phyloP scores from a whole-genome alignment of 2,113 vertebrate species.

The Okapia johnstoni region DNA sequence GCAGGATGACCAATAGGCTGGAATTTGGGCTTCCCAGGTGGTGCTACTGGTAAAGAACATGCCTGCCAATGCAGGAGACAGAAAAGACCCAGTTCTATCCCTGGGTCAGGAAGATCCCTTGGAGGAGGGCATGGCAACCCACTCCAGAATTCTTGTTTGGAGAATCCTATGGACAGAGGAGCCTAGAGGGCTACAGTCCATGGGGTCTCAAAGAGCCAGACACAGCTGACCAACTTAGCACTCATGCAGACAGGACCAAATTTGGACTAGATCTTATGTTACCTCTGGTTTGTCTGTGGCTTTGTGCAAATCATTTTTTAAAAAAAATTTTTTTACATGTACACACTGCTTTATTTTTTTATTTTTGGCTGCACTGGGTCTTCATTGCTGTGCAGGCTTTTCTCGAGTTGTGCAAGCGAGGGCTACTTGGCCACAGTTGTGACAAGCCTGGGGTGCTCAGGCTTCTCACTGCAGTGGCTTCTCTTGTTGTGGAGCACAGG shows the following conservation, averaged over 20 bases:
- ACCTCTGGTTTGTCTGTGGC: background rate
- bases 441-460: background rate
- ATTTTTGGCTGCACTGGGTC: background rate
- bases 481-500: background rate
- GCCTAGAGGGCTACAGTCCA: background rate
- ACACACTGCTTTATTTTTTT: background rate
- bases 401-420: background rate
- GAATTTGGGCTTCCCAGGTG: background rate
- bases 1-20: background rate
- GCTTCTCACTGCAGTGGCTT: background rate
- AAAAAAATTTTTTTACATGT: background rate
- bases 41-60: background rate
- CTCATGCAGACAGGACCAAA: background rate
- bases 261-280: background rate
- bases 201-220: background rate
- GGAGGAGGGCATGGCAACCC: background rate
- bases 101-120: background rate
- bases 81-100: background rate
- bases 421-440: background rate
- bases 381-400: background rate
- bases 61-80: background rate
- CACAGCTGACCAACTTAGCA: background rate
- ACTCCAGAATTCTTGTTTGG: background rate
- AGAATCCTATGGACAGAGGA: background rate
- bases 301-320: background rate